Evolutionary conservation across 2,797 vertebrate genomes (phyloP), one percentile per base, ranked within the genome.

Genomic region (Anguilla megastoma): DNA sequence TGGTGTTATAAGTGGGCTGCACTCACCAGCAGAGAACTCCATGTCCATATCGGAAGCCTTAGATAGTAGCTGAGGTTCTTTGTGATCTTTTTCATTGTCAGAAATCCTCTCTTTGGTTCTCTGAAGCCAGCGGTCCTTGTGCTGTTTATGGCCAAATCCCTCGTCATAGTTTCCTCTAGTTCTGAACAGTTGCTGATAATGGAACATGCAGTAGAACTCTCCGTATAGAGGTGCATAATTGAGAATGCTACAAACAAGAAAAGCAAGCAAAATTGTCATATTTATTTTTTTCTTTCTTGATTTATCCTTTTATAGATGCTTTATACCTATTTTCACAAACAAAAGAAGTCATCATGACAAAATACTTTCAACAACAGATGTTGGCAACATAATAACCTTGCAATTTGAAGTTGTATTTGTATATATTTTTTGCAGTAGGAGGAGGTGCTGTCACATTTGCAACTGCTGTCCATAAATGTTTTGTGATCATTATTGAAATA

Each of bases 191-290:
- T 96, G 96, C 92, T 96, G 94, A 95, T 95, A 96, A 94, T 97
- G 97, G 94, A 94, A 95, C 93, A 96, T 94, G 93, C 97, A 98
- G 95, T 96, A 98, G 90, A 97, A 95, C 58, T 95, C 94, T 33
- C 95, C 96, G 0, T 93, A 92, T 87, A 97, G 92, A 84, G 95
- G 93, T 48, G 95, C 89, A 21, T 95, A 97, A 93, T 92, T 97
- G 90, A 94, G 90, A 91, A 97, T 93, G 93, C 97, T 98, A 95
- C 83, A 95, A 95, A 91, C 91, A 93, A 87, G 16, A 5, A 54
- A 87, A 56, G 7, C 66, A 41, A n/a, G 33, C 2, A 10, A 14
- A 10, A 45, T 45, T 45, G 41, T 21, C 76, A 36, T 3, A 5
- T 66, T 66, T 86, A 3, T 86, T 86, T 1, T 48, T 50, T 85